Evolutionary conservation across 2,113 vertebrate species (phyloP).

Genomic region (Motacilla tschutschensis): DNA sequence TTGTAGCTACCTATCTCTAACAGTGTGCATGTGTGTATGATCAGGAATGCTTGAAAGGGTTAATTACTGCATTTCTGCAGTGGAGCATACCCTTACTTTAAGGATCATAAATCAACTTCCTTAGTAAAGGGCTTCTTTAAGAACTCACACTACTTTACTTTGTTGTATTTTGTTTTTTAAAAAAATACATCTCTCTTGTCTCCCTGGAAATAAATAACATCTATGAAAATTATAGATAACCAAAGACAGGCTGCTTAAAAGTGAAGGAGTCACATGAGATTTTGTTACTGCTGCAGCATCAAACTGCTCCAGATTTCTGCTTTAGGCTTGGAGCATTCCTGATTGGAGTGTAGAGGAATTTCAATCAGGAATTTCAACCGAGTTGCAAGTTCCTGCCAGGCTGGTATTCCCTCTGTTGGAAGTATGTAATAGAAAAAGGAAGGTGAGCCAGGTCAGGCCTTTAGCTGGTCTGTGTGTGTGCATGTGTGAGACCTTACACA

Average conservation of each 20-base stretch:
- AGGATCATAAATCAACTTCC: background rate
- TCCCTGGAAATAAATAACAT: background rate
- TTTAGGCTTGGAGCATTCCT: background rate
- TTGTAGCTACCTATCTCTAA: background rate
- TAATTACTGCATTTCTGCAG: background rate
- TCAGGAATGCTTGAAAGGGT: background rate
- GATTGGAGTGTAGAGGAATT: background rate
- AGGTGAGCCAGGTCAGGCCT: background rate
- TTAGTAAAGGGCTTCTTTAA: background rate
- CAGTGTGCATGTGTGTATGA: background rate
- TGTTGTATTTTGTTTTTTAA: background rate
- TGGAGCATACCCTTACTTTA: background rate
- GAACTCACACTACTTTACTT: background rate
- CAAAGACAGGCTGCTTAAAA: background rate
- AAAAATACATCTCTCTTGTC: background rate
- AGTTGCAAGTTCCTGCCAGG: background rate
- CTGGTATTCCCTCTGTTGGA: background rate
- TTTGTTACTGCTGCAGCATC: background rate
- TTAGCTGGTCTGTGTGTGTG: background rate
- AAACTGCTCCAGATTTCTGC: background rate
- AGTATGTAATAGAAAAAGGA: background rate
- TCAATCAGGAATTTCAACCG: too few species aligned
- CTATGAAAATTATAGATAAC: background rate
- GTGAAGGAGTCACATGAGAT: background rate
- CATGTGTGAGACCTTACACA: background rate